phyloP scores from a whole-genome alignment of 2,888 invertebrate species.

The Actias luna region DNA sequence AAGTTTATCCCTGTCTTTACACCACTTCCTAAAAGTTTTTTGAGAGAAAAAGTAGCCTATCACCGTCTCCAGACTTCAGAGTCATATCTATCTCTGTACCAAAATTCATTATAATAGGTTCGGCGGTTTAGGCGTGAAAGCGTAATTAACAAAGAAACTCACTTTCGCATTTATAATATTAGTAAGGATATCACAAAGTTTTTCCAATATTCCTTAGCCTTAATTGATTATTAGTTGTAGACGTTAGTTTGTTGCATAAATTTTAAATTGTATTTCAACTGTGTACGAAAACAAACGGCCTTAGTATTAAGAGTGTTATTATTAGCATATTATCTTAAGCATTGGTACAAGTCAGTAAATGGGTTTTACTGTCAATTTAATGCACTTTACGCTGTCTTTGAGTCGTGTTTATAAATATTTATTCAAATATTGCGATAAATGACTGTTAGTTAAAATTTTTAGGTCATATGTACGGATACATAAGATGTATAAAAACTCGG shows the following conservation, averaged over 20 bases:
- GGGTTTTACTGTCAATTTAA: not conserved
- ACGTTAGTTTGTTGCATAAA: not conserved
- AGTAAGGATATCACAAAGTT: too few species aligned
- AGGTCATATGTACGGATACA: not conserved
- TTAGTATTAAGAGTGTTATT: not conserved
- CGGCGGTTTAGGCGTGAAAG: too few species aligned
- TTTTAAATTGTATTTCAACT: not conserved
- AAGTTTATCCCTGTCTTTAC: too few species aligned
- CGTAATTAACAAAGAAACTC: too few species aligned
- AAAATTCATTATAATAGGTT: too few species aligned
- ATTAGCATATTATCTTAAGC: not conserved
- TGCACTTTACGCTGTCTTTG: not conserved
- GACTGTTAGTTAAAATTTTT: not conserved
- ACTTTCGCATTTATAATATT: too few species aligned
- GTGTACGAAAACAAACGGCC: not conserved
- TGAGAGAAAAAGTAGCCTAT: too few species aligned
- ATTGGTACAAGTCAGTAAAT: not conserved
- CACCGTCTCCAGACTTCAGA: too few species aligned
- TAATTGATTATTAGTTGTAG: not conserved
- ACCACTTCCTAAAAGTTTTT: too few species aligned
- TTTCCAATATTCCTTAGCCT: not conserved
- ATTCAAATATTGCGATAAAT: not conserved
- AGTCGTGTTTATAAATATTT: too few species aligned
- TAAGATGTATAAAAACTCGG: not conserved
- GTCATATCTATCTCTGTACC: too few species aligned